phyloP scores from a whole-genome alignment of 2,797 vertebrate species.

The Furcifer pardalis region DNA sequence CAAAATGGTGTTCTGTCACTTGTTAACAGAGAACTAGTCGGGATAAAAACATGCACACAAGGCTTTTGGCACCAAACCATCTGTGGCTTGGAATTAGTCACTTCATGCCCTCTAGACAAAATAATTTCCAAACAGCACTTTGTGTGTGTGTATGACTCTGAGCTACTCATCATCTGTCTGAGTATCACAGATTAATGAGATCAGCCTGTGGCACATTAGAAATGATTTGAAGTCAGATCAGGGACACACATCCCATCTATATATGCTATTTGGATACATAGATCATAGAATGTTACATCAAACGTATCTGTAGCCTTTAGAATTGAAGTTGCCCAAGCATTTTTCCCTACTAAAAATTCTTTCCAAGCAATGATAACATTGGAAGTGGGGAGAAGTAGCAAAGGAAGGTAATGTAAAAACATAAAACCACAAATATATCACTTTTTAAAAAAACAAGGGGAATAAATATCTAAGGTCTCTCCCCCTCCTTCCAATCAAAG shows the following conservation, averaged over 20 bases:
- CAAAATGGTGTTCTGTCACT: slow-evolving; percentile 1
- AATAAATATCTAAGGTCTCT: neutral
- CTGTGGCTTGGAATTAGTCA: slow-evolving; percentile 17
- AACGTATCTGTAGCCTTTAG: slow-evolving; percentile 34
- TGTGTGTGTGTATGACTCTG: slow-evolving; percentile 5
- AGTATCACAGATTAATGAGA: slow-evolving; percentile 59
- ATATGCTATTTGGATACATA: neutral
- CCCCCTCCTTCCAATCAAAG: neutral
- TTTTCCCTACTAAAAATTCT: slow-evolving; percentile 11
- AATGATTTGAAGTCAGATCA: slow-evolving; percentile 38
- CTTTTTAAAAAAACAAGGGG: neutral
- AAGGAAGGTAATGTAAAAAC: neutral
- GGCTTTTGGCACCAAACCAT: neutral
- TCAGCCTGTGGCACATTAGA: slow-evolving; percentile 57
- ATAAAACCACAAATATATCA: neutral
- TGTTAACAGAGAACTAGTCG: slow-evolving; percentile 15
- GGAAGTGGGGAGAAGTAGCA: neutral
- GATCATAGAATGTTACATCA: slow-evolving; percentile 20
- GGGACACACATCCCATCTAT: slow-evolving; percentile 28
- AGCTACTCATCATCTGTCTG: slow-evolving; percentile 50
- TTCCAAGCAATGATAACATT: slow-evolving; percentile 33
- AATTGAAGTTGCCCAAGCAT: slow-evolving; percentile 39
- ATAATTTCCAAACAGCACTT: slow-evolving; percentile 7
- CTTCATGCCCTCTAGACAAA: slow-evolving; percentile 18
- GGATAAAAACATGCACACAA: neutral